Evolutionary conservation across 2,113 vertebrate genomes (phyloP), one percentile per base, ranked within the genome.

Genomic region (Tupaia chinensis): DNA sequence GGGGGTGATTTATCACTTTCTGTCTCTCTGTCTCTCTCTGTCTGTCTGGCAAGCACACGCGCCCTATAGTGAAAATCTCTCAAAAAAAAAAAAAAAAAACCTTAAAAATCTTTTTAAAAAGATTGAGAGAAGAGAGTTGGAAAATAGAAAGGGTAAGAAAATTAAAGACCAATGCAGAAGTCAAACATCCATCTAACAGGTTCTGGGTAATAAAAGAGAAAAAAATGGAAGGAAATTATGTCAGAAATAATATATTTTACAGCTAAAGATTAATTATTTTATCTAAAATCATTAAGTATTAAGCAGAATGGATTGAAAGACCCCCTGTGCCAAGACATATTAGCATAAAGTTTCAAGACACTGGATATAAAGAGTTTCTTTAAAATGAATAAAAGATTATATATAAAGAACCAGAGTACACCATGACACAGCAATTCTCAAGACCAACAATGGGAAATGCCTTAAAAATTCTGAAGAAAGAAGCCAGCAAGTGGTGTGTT

Each of bases 201-300:
- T 61, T 89, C 13, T 12, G 27, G 3, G 32, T 74, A 65, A 88
- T 44, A 76, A 73, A 16, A 23, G 16, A 5, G 34, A 61, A 69
- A 53, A 22, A 61, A 27, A 23, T 5, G 2, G 3, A 14, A 17
- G 7, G 76, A 61, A 77, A 56, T 78, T 87, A 63, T 16, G 13
- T 32, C 77, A 80, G 9, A 74, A 97, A 69, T 84, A 89, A 72
- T 91, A 90, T 25, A 11, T 32, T 79, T 85, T 81, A 91, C 56
- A 77, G 63, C 17, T 81, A 3, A 89, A 74, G 27, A 9, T 83
- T 80, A 72, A 10, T 85, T 87, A 81, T 5, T n/a, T 34, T 34
- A 66, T 11, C 74, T n/a, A 78, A 82, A 95, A 27, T 4, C 25
- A n/a, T 29, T 44, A 81, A 69, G 29, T 54, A 34, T 8, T 19